Conservation (phyloP, 2,888 invertebrate species). For the Aleiodes testaceus region DNA sequence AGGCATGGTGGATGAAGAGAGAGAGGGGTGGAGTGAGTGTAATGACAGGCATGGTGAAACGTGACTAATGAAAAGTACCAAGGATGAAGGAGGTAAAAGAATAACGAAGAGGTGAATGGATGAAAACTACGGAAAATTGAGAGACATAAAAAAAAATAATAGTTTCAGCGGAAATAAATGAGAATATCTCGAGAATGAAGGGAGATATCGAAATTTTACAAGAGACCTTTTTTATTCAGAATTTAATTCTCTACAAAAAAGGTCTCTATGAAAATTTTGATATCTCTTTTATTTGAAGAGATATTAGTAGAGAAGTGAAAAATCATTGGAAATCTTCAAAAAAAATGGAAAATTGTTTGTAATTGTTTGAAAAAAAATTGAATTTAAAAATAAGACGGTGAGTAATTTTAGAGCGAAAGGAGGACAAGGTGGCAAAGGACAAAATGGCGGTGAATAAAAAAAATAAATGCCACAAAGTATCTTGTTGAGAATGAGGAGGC, state of each 20-base stretch:
- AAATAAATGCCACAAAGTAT: constrained; percentile 17
- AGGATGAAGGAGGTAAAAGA: constrained; percentile 23
- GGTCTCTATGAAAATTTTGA: too few species aligned
- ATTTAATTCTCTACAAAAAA: too few species aligned
- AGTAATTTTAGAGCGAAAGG: constrained; percentile 20
- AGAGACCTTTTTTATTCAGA: too few species aligned
- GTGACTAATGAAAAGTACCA: constrained; percentile 29
- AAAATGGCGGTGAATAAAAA: constrained; percentile 9
- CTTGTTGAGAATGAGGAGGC: background rate
- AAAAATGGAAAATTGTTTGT: too few species aligned
- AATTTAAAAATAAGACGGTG: constrained; percentile 9
- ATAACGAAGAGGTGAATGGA: constrained; percentile 21
- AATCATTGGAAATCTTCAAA: too few species aligned
- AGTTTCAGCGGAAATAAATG: too few species aligned
- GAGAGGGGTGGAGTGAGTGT: constrained; percentile 27
- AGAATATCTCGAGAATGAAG: too few species aligned
- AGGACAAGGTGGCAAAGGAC: constrained; percentile 24
- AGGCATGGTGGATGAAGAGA: constrained; percentile 20
- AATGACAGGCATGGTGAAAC: constrained; percentile 26
- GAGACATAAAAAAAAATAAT: too few species aligned
- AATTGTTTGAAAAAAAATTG: constrained; percentile 6
- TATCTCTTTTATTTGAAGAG: too few species aligned
- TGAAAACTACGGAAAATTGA: constrained; percentile 17
- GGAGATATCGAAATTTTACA: too few species aligned
- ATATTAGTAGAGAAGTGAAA: too few species aligned